Evolutionary conservation across 2,113 vertebrate genomes (phyloP), one percentile per base, ranked within the genome.

Genomic region (Sinocyclocheilus grahami): DNA sequence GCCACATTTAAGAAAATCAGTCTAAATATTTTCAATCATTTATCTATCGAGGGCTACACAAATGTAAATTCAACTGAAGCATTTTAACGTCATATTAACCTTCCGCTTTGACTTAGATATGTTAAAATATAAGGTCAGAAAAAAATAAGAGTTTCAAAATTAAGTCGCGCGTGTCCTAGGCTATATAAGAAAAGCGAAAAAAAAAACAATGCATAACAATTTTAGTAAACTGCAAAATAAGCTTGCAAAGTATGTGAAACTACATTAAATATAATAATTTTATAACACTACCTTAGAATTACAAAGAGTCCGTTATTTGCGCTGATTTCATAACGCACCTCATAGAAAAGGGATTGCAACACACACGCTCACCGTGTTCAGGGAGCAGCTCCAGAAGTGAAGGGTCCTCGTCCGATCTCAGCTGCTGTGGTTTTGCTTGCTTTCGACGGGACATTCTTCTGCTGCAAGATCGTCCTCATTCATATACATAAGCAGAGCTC

Each of bases 361-460:
- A 11, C 74, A 94, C 37, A 37, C 37, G 37, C 95, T 97, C 95
- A 99, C 97, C 97, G 94, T 97, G 96, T 88, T 97, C 96, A 16
- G 97, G 96, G 90, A 96, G 95, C 93, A 96, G 95, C 93, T 96
- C 97, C 91, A 95, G 92, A 91, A 97, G 93, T 91, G 97, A 95
- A 91, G 97, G 96, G 90, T 98, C 97, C 94, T 97, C 95, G 91
- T 97, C 97, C 93, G 98, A 98, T 92, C 95, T 97, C 94, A 99
- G 98, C 93, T 99, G 98, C 96, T 99, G 98, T 89, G 98, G 98
- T 93, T 99, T 99, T 92, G 98, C 97, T 96, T 99, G 98, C 96
- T 99, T 99, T 94, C 98, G 97, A 93, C 98, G 97, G 96, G 98
- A 99, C 98, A 99, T 86, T 98, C 89, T 95, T 96, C 95, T 95